Percentiles rank a stretch among this genome's conserved stretches.
Evolutionary conservation across 2,113 vertebrate species (phyloP).

Genomic region (Hippocampus abdominalis): DNA sequence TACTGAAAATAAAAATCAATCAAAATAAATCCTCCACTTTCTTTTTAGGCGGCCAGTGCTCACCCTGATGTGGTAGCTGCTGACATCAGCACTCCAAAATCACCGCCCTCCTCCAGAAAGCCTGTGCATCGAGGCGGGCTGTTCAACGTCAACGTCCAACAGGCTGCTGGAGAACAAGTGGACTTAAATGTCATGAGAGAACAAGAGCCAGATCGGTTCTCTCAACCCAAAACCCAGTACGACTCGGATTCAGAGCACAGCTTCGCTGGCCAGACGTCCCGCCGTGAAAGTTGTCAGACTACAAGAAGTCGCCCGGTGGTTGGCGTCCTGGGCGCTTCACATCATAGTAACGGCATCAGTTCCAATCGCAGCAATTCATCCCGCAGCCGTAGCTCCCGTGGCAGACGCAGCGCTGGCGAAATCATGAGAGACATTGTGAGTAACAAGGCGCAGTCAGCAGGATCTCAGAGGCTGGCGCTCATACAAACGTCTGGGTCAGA

Average conservation of each 20-base stretch:
- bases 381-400: conserved; percentile 34
- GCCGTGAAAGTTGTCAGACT: conserved; percentile 29
- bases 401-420: conserved; percentile 24
- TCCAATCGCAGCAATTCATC: conserved; percentile 29
- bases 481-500: conserved; percentile 34
- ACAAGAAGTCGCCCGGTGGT: conserved; percentile 4
- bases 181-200: conserved; percentile 10
- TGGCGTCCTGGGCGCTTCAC: not conserved
- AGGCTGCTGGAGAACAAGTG: not conserved
- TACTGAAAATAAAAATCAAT: too few species aligned
- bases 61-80: not conserved
- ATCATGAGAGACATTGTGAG: conserved; percentile 49
- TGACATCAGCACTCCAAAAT: conserved; percentile 6
- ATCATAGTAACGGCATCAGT: conserved; percentile 24
- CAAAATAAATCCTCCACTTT: conserved; percentile 5
- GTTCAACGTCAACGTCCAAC: conserved; percentile 15
- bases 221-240: conserved; percentile 14
- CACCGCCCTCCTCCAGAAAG: conserved; percentile 15
- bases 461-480: conserved; percentile 16
- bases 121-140: conserved; percentile 9
- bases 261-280: conserved; percentile 35
- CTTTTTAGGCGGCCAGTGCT: conserved; percentile 18
- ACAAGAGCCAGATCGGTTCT: conserved; percentile 19
- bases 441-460: conserved; percentile 35
- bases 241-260: conserved; percentile 49